phyloP scores from a whole-genome alignment of 2,888 invertebrate genomes.

The Halictus quadricinctus region DNA sequence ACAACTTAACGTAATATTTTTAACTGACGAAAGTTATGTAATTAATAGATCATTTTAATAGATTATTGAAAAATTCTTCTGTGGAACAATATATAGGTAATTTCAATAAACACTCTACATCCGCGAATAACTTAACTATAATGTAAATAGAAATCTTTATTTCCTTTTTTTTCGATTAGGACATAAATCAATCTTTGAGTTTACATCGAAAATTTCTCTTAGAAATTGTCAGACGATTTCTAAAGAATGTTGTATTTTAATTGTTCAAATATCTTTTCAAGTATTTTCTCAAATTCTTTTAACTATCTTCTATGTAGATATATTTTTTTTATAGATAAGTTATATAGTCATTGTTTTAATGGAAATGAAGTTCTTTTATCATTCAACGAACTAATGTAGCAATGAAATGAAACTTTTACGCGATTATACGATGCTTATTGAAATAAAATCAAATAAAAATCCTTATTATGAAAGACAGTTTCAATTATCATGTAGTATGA shows the following conservation, averaged over 20 bases:
- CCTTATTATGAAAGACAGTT: not conserved
- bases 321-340: not conserved
- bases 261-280: not conserved
- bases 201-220: not conserved
- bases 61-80: not conserved
- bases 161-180: not conserved
- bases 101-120: not conserved
- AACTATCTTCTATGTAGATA: not conserved
- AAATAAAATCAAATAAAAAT: not conserved
- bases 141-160: not conserved
- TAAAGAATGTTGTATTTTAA: not conserved
- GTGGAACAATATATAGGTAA: not conserved
- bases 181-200: not conserved
- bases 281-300: not conserved
- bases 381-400: not conserved
- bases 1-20: slow-evolving; percentile 3
- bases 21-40: not conserved
- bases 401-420: not conserved
- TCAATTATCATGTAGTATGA: not conserved
- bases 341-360: not conserved
- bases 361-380: not conserved
- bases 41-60: not conserved
- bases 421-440: not conserved
- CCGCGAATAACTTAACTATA: not conserved
- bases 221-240: not conserved